Base-by-base conservation (phyloP, 2,888 invertebrate genomes). In the Mycalesis mineus region DNA sequence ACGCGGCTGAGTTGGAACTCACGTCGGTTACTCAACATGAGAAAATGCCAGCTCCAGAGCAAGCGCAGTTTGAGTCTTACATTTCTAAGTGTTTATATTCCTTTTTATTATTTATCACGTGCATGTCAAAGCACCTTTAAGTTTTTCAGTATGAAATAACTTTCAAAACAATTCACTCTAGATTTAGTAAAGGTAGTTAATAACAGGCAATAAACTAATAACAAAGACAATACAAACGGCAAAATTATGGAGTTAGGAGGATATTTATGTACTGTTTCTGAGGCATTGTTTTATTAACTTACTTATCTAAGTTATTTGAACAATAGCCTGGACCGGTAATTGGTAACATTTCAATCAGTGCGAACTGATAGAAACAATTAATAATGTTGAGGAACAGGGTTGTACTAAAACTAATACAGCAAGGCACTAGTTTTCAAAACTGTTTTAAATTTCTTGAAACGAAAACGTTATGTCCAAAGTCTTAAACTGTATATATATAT, bases 321-420 rank as follows among this genome's bases (percentile, higher is more conserved):
- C 47, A 61, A 59, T 58, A 48, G 55, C 57, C 57, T 48, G 40
- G 42, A 51, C 57, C 42, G 52, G 55, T 58, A 56, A 57, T 42
- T 37, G 58, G 52, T 63, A 62, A 64, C 65, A 65, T 55, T 67
- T 67, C 66, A 64, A 65, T 67, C 64, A 60, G 56, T 55, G 52
- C 51, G 13, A 48, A 33, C 31, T 13, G 49, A 58, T 56, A 55
- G 39, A 49, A 36, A 57, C 57, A 59, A 53, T 57, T 57, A 57
- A 51, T 63, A 57, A 49, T 54, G n/a, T 49, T 54, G 58, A 57
- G 51, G 60, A 52, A 42, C 60, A 61, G 66, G 59, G 56, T 22
- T 63, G 57, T 47, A 7, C 44, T 29, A 29, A 28, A 1, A 22
- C 0, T 5, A 42, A n/a, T 42, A 14, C 9, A 9, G 8, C 8